phyloP scores from a whole-genome alignment of 2,113 vertebrate genomes.

The Mesoclemmys tuberculata region DNA sequence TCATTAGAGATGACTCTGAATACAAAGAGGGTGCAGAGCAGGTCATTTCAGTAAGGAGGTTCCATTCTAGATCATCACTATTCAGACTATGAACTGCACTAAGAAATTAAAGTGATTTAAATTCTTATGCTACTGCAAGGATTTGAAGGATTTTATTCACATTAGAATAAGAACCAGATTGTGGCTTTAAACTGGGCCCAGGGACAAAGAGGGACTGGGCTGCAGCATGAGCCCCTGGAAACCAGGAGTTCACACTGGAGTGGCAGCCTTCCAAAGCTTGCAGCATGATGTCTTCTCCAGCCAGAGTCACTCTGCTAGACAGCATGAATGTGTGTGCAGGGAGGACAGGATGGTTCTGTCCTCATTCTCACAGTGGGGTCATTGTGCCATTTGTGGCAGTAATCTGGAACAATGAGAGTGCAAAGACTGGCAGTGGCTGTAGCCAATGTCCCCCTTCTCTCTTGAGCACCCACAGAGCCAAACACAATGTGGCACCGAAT shows the following conservation, averaged over 20 bases:
- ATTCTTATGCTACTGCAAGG: neutral
- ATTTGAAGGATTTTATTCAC: neutral
- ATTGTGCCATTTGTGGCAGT: neutral
- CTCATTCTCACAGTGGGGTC: neutral
- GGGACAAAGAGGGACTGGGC: neutral
- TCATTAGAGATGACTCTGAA: neutral
- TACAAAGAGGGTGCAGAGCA: neutral
- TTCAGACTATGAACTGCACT: neutral
- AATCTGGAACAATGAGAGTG: neutral
- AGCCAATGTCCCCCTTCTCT: neutral
- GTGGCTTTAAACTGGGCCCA: neutral
- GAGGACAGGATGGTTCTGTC: neutral
- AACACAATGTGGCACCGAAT: neutral
- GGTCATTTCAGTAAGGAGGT: neutral
- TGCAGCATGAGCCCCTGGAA: neutral
- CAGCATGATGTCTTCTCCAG: neutral
- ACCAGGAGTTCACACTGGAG: neutral
- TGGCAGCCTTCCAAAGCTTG: neutral
- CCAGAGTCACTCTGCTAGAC: neutral
- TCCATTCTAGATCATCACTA: neutral
- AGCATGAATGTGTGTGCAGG: neutral
- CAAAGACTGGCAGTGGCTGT: neutral
- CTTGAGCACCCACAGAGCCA: neutral
- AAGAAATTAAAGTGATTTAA: neutral
- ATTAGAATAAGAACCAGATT: neutral